Conservation (phyloP, 23 tunicate genomes). For the Pegea sp. region DNA sequence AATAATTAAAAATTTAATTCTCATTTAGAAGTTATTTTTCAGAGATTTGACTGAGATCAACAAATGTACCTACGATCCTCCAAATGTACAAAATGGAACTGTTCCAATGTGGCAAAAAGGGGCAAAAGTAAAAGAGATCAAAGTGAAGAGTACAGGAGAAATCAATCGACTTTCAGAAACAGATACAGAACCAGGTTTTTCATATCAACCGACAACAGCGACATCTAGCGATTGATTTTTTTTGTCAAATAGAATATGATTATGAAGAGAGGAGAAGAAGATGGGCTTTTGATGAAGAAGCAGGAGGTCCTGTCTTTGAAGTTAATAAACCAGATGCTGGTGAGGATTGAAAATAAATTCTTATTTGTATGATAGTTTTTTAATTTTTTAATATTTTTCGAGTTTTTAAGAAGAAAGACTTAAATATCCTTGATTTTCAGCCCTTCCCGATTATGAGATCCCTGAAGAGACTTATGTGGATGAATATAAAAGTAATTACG, state of each 20-base stretch:
- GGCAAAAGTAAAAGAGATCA: conserved; percentile 4
- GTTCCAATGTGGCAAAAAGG: conserved; percentile 48
- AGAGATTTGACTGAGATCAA: conserved; percentile 79
- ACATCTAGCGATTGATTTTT: no score
- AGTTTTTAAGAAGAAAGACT: no score
- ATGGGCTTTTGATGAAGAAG: neutral
- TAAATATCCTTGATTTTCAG: no score
- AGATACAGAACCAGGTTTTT: no score
- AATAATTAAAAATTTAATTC: no score
- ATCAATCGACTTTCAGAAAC: no score
- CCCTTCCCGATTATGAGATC: no score
- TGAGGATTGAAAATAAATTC: neutral
- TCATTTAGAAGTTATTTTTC: neutral
- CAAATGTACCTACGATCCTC: conserved; percentile 95
- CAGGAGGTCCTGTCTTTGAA: conserved; percentile 1
- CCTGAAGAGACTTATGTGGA: conserved; percentile 7
- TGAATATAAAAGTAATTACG: conserved; percentile 2
- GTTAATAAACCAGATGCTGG: conserved; percentile 4
- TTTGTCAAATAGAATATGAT: neutral
- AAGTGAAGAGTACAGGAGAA: neutral
- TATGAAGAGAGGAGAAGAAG: neutral
- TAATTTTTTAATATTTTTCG: neutral
- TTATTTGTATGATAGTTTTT: neutral
- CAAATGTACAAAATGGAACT: conserved; percentile 42
- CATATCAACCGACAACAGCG: no score